phyloP scores from a whole-genome alignment of 2,113 vertebrate species.

The Sander lucioperca region DNA sequence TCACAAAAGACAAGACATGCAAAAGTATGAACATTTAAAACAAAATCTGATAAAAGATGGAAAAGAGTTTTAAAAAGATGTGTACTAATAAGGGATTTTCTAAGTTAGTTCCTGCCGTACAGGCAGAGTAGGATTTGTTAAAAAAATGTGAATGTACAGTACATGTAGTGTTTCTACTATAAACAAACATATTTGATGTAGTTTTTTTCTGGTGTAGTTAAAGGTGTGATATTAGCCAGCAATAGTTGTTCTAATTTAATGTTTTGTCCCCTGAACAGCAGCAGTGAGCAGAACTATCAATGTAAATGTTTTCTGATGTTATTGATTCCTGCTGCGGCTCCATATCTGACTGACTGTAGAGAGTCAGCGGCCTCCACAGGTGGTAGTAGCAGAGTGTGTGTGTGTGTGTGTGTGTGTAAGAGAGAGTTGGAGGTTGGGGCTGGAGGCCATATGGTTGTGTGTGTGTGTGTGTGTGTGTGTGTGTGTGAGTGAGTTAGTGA shows the following conservation, averaged over 20 bases:
- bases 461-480: neutral
- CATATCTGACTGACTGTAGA: conserved; percentile 33
- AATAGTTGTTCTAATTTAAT: neutral
- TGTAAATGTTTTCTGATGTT: conserved; percentile 45
- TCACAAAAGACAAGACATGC: neutral
- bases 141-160: neutral
- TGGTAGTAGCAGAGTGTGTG: conserved; percentile 9
- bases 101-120: neutral
- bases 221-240: neutral
- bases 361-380: conserved; percentile 45
- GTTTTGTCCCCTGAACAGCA: neutral
- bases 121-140: neutral
- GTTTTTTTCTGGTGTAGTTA: conserved; percentile 1
- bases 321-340: conserved; percentile 41
- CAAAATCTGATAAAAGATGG: neutral
- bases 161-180: neutral
- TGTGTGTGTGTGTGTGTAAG: neutral
- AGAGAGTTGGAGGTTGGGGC: neutral
- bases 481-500: neutral
- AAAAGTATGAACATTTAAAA: neutral
- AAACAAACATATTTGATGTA: neutral
- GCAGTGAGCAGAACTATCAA: neutral
- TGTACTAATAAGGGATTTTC: neutral
- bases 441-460: neutral
- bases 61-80: neutral